phyloP scores from a whole-genome alignment of 1,140 invertebrate species.

The Mactra quadrangularis region DNA sequence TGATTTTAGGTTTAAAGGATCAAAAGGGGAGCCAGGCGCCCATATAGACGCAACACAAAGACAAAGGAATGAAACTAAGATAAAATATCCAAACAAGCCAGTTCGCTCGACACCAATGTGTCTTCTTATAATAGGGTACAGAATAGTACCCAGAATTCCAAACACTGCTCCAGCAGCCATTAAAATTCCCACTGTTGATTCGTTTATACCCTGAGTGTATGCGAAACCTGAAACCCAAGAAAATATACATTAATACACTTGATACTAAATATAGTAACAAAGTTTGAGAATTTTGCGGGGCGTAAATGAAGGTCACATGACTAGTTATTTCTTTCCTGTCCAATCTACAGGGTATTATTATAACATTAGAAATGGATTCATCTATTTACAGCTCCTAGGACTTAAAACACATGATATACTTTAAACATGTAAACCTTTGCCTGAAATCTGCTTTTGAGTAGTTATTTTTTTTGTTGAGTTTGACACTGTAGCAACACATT shows the following conservation, averaged over 20 bases:
- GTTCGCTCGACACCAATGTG: slow-evolving; percentile 82
- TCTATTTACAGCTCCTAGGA: too few relatives aligned
- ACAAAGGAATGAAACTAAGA: slow-evolving; percentile 79
- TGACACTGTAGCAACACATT: too few relatives aligned
- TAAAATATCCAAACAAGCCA: slow-evolving; percentile 80
- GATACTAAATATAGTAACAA: too few relatives aligned
- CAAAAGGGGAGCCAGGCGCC: slow-evolving; percentile 85
- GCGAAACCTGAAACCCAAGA: slow-evolving; percentile 80
- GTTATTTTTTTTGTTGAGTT: too few relatives aligned
- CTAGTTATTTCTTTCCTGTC: too few relatives aligned
- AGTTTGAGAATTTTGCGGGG: too few relatives aligned
- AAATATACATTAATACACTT: neutral
- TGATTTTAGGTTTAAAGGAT: slow-evolving; percentile 67
- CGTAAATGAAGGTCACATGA: too few relatives aligned
- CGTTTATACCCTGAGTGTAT: slow-evolving; percentile 84
- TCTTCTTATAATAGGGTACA: slow-evolving; percentile 82
- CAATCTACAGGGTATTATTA: too few relatives aligned
- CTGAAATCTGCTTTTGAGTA: too few relatives aligned
- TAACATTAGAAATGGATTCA: too few relatives aligned
- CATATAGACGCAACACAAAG: slow-evolving; percentile 86
- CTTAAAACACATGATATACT: too few relatives aligned
- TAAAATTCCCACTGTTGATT: slow-evolving; percentile 82
- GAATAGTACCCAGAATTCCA: slow-evolving; percentile 84
- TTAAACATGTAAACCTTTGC: too few relatives aligned
- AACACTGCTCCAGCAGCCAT: slow-evolving; percentile 83